Evolutionary conservation across 53 echinoderm and acorn worm genomes (phyloP).

Genomic region (Apostichopus leukothele): DNA sequence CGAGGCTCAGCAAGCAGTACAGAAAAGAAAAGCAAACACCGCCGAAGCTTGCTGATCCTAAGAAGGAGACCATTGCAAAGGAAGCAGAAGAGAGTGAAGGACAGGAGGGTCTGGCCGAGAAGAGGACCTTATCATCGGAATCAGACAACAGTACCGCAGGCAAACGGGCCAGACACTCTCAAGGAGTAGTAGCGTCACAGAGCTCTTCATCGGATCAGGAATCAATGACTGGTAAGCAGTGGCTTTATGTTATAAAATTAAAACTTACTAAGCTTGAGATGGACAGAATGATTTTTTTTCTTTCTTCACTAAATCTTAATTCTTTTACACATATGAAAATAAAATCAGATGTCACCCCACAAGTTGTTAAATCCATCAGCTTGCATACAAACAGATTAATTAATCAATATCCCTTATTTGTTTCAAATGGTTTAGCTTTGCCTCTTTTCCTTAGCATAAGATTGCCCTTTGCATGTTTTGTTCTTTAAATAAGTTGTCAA

Average conservation of each 20-base stretch:
- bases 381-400: no score
- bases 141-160: neutral
- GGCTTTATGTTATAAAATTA: neutral
- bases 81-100: neutral
- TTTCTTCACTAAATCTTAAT: no score
- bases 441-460: no score
- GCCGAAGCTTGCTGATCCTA: neutral
- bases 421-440: no score
- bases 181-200: neutral
- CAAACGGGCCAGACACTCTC: slow-evolving; percentile 16
- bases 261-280: neutral
- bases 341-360: no score
- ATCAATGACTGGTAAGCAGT: neutral
- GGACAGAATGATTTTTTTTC: no score
- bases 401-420: no score
- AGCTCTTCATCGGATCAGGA: neutral
- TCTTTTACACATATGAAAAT: no score
- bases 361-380: no score
- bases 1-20: neutral
- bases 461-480: no score
- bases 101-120: neutral
- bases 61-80: neutral
- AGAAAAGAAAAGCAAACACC: neutral
- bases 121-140: slow-evolving; percentile 5
- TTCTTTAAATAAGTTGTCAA: no score